phyloP scores from a whole-genome alignment of 2,888 invertebrate genomes.

The Coleophora deauratella region DNA sequence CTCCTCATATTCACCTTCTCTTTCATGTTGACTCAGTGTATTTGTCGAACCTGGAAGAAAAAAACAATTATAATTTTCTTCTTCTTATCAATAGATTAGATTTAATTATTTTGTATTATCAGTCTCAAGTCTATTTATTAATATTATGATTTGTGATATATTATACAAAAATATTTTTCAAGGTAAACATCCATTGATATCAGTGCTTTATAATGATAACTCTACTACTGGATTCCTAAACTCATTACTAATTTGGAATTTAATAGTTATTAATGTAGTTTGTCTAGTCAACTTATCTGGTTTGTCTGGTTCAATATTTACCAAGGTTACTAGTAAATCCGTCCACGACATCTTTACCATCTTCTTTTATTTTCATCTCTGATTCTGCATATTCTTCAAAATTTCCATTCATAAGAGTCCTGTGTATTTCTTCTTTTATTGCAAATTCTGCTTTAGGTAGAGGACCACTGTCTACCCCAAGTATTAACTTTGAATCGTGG shows the following conservation, averaged over 20 bases:
- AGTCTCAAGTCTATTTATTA: too few relatives aligned
- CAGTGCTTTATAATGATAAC: too few relatives aligned
- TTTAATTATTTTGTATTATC: too few relatives aligned
- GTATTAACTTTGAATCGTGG: conserved; percentile 37
- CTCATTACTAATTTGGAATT: too few relatives aligned
- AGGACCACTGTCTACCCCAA: conserved; percentile 59
- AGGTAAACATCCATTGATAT: too few relatives aligned
- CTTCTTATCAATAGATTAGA: neutral
- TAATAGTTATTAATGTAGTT: too few relatives aligned
- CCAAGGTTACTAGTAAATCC: conserved; percentile 12
- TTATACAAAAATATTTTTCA: too few relatives aligned
- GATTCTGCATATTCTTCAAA: conserved; percentile 20
- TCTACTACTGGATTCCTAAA: too few relatives aligned
- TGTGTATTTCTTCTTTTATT: conserved; percentile 62
- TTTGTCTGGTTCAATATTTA: conserved; percentile 9
- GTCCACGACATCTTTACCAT: conserved; percentile 8
- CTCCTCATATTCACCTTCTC: conserved; percentile 77
- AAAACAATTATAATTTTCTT: conserved; percentile 19
- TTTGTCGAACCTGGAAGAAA: conserved; percentile 34
- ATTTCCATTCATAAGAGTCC: conserved; percentile 44
- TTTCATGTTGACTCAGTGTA: conserved; percentile 62
- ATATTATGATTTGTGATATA: too few relatives aligned
- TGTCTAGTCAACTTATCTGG: too few relatives aligned
- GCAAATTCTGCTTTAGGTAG: conserved; percentile 55
- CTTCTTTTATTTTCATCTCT: conserved; percentile 17